Base-by-base conservation (phyloP, 2,797 vertebrate genomes). In the Acestrorhynchus altus region DNA sequence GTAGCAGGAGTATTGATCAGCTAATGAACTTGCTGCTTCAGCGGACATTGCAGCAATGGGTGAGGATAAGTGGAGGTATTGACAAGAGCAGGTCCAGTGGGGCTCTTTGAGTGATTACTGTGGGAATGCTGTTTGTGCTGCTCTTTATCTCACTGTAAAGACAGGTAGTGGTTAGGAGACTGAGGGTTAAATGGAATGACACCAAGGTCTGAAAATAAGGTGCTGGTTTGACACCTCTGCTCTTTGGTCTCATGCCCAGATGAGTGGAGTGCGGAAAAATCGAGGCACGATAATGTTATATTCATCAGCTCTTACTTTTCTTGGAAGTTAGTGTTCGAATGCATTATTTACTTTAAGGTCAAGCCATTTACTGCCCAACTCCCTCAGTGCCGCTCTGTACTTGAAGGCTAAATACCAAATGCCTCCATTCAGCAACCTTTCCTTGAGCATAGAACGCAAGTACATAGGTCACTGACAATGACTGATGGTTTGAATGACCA, bases 311-410 rank as follows among this genome's bases (percentile, higher is more conserved):
- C 28, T 66, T 54, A 75, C 81, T 83, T 82, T 52, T 59, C 73
- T 59, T 78, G 56, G 44, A 81, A 52, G 31, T 72, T 52, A 20
- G 66, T 54, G 72, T 74, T 81, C 72, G 63, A 72, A 82, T 66
- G 24, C 63, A 73, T 69, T 74, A 84, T 85, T 80, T 72, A 81
- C 75, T 65, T 70, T 60, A 80, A 82, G 75, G 74, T 84, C 81
- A 82, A 77, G 77, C 56, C 71, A 76, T 81, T 74, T 74, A 66
- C 52, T 28, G 44, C 44, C 24, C 66, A 40, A 47, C 56, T 73
- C 56, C 63, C 72, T 74, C 56, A 69, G 46, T 56, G 28, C 46
- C 51, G 49, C 4, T 4, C 76, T 71, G 31, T 40, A n/a, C 79
- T 75, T 65, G 35, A 56, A 83, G 82, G 13, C 56, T 78, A 46